Conservation (phyloP, 2,113 vertebrate genomes). For the Euleptes europaea region DNA sequence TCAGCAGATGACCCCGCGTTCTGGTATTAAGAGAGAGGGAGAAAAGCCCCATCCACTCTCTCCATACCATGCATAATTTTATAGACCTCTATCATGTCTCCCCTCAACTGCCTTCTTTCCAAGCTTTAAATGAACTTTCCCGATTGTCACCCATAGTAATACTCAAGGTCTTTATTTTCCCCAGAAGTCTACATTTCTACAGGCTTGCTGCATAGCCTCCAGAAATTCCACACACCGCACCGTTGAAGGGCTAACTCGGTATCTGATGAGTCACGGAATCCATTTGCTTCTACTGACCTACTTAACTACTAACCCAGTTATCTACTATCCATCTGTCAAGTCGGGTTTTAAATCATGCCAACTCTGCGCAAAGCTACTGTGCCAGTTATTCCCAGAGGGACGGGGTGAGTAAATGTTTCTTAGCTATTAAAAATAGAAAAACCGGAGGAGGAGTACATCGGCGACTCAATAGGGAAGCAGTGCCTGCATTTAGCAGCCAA, state of each 20-base stretch:
- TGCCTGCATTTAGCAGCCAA: slow-evolving; percentile 44
- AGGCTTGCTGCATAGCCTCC: background rate
- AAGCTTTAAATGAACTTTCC: slow-evolving; percentile 28
- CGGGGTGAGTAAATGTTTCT: slow-evolving; percentile 55
- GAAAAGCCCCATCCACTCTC: too few relatives aligned
- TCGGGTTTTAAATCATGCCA: slow-evolving; percentile 52
- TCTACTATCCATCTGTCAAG: slow-evolving; percentile 46
- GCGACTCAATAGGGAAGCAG: slow-evolving; percentile 47
- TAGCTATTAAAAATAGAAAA: slow-evolving; percentile 50
- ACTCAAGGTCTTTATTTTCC: background rate
- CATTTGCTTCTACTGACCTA: slow-evolving; percentile 62
- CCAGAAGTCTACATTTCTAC: background rate
- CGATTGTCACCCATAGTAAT: background rate
- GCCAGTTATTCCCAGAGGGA: slow-evolving; percentile 40
- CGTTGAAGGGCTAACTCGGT: slow-evolving; percentile 34
- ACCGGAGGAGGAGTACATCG: slow-evolving; percentile 43
- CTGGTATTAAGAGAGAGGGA: too few relatives aligned
- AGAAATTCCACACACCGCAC: slow-evolving; percentile 33
- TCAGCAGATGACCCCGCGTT: too few relatives aligned
- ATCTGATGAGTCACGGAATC: slow-evolving; percentile 44
- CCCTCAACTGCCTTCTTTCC: too few relatives aligned
- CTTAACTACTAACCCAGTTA: slow-evolving; percentile 55
- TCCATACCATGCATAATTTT: too few relatives aligned
- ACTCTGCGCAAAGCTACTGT: slow-evolving; percentile 40
- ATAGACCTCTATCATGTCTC: too few relatives aligned